phyloP scores from a whole-genome alignment of 2,113 vertebrate species.

The Paedocypris sp. region DNA sequence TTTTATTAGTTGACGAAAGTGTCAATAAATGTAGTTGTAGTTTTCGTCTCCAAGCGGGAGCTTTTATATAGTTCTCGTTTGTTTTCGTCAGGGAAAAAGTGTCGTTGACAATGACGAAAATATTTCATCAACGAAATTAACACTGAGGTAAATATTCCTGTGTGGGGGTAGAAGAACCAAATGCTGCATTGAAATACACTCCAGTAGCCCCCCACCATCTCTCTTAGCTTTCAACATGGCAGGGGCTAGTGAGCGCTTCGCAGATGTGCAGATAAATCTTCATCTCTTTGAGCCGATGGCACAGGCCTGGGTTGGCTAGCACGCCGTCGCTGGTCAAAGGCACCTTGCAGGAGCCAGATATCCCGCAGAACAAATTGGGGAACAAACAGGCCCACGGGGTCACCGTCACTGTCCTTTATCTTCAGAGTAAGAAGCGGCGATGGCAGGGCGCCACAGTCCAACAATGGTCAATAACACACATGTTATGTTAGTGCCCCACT shows the following conservation, averaged over 20 bases:
- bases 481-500: constrained; percentile 37
- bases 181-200: background rate
- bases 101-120: no score
- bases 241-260: constrained; percentile 22
- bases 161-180: no score
- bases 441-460: constrained; percentile 29
- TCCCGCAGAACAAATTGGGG: constrained; percentile 60
- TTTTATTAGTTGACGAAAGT: no score
- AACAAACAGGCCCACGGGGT: constrained; percentile 56
- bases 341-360: constrained; percentile 45
- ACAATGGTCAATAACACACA: constrained; percentile 39
- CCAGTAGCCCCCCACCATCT: constrained; percentile 1
- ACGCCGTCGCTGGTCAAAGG: constrained; percentile 38
- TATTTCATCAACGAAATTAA: no score
- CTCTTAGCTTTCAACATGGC: constrained; percentile 4
- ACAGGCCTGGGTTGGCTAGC: constrained; percentile 25
- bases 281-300: constrained; percentile 51
- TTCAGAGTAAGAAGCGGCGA: constrained; percentile 33
- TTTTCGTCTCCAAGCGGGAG: no score
- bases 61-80: no score
- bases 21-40: no score
- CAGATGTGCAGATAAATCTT: constrained; percentile 63
- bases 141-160: no score
- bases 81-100: no score
- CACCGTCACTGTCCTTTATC: constrained; percentile 47